Evolutionary conservation across 1,140 invertebrate species (phyloP).

Genomic region (Chrysomallon squamiferum): DNA sequence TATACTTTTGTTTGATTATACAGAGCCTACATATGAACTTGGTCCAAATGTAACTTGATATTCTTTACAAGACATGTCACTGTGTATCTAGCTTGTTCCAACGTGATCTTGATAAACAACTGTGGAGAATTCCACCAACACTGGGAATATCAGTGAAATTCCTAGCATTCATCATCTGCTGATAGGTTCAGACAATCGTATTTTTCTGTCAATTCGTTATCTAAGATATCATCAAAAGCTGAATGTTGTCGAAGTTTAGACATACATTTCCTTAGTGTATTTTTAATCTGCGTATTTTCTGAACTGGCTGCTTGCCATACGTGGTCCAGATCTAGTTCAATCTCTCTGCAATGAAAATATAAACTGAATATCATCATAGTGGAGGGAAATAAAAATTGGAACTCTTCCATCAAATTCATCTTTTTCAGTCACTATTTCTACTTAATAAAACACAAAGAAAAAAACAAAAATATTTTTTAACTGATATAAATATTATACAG

Average conservation of each 20-base stretch:
- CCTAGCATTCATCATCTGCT: conserved; percentile 28
- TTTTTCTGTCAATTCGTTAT: conserved; percentile 30
- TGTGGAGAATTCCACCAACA: too few species aligned
- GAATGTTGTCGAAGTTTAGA: conserved; percentile 44
- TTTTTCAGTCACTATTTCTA: background rate
- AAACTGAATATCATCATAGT: background rate
- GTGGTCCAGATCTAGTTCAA: conserved; percentile 55
- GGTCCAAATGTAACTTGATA: too few species aligned
- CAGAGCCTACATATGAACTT: too few species aligned
- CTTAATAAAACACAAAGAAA: background rate
- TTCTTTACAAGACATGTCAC: too few species aligned
- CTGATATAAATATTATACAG: background rate
- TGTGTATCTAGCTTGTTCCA: too few species aligned
- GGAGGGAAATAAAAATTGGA: background rate
- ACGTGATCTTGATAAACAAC: too few species aligned
- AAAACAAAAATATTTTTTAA: background rate
- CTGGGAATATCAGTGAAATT: too few species aligned
- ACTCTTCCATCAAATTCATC: background rate
- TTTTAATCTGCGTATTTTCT: conserved; percentile 54
- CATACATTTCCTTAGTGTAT: conserved; percentile 41
- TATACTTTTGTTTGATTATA: too few species aligned
- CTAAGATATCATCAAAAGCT: conserved; percentile 36
- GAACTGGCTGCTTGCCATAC: conserved; percentile 56
- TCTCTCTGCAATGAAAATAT: conserved; percentile 34
- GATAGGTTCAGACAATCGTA: conserved; percentile 37